phyloP scores from a whole-genome alignment of 2,797 vertebrate species.

The Oryzias dopingdopingensis region DNA sequence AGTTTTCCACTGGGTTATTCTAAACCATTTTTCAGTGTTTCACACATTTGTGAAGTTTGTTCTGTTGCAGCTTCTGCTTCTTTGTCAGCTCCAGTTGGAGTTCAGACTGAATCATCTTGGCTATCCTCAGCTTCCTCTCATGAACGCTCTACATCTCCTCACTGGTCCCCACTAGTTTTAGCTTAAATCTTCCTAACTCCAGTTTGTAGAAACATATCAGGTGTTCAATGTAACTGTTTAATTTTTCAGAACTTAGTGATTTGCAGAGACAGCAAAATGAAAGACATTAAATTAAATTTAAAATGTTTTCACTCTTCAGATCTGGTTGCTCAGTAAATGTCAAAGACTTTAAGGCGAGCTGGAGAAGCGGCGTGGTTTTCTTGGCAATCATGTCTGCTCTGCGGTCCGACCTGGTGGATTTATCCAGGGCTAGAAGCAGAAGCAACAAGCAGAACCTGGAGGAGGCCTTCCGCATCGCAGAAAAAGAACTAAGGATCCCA shows the following conservation, averaged over 20 bases:
- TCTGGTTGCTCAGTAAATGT: constrained; percentile 78
- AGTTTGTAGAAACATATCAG: too few relatives aligned
- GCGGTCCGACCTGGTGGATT: constrained; percentile 84
- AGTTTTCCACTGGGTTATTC: too few relatives aligned
- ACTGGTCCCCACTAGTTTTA: too few relatives aligned
- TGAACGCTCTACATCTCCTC: too few relatives aligned
- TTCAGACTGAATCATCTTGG: too few relatives aligned
- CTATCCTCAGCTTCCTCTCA: too few relatives aligned
- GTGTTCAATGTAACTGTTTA: too few relatives aligned
- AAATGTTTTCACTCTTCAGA: constrained; percentile 36
- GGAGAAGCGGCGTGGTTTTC: constrained; percentile 91
- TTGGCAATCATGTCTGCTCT: constrained; percentile 87
- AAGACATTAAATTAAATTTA: not conserved
- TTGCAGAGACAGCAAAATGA: not conserved
- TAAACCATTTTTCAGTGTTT: too few relatives aligned
- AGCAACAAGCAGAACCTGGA: constrained; percentile 91
- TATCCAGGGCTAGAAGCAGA: constrained; percentile 79
- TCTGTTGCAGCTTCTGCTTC: too few relatives aligned
- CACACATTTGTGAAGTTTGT: too few relatives aligned
- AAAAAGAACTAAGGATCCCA: constrained; percentile 87
- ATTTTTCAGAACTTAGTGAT: not conserved
- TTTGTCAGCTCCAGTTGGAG: too few relatives aligned
- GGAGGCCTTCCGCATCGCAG: constrained; percentile 88
- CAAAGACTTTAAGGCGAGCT: constrained; percentile 91
- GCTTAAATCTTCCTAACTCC: too few relatives aligned